These are phyloP conservation scores for Triops longicaudatus DNA, from an alignment of 1,140 invertebrate genomes.

Conservation along the genomic window DNA sequence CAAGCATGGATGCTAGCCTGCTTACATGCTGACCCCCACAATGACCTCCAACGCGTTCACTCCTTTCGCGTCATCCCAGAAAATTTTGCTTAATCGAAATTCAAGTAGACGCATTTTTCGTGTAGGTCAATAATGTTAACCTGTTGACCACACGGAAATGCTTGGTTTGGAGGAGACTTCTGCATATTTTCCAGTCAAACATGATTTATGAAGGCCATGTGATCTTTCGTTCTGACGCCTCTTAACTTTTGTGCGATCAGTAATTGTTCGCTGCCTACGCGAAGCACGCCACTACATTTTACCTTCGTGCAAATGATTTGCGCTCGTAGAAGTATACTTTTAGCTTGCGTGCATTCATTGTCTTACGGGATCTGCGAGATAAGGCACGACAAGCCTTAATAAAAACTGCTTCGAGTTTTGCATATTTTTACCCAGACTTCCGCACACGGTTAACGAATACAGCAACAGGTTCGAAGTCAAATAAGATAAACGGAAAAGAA, in stretches of 20 bases:
- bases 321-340: neutral
- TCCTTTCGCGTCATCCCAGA: neutral
- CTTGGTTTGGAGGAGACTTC: neutral
- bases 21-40: neutral
- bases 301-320: neutral
- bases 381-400: no score
- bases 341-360: no score
- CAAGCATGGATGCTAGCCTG: neutral
- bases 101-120: neutral
- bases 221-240: neutral
- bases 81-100: neutral
- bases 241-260: neutral
- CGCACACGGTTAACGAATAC: neutral
- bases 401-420: neutral
- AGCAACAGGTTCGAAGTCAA: neutral
- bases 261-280: neutral
- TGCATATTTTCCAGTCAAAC: neutral
- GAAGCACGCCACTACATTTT: neutral
- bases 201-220: neutral
- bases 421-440: neutral
- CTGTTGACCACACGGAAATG: neutral
- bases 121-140: neutral
- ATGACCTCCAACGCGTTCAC: neutral
- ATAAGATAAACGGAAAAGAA: neutral
- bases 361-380: no score